phyloP scores from a whole-genome alignment of 2,888 invertebrate genomes.

The Epinotia brunnichana region DNA sequence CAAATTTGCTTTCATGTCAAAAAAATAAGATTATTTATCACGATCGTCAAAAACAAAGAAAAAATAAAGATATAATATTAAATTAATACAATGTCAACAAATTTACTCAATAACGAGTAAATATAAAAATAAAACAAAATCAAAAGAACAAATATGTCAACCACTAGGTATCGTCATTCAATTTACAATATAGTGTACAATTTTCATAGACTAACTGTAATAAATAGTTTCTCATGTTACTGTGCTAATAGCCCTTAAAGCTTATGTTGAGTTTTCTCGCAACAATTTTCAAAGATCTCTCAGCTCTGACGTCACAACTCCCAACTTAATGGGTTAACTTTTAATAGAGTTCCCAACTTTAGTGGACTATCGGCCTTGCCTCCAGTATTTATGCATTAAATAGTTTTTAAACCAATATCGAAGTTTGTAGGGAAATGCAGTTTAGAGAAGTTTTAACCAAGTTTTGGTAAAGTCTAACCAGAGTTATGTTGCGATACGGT shows the following conservation, averaged over 20 bases:
- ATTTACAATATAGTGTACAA: too few relatives aligned
- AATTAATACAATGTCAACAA: too few relatives aligned
- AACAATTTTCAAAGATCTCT: neutral
- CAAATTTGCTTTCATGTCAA: too few relatives aligned
- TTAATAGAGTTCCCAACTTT: conserved; percentile 40
- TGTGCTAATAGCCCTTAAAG: neutral
- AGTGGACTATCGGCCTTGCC: neutral
- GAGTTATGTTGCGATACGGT: neutral
- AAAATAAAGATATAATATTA: too few relatives aligned
- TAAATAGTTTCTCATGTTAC: neutral
- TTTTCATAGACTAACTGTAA: too few relatives aligned
- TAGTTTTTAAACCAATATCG: conserved; percentile 33
- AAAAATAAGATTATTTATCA: too few relatives aligned
- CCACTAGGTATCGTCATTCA: too few relatives aligned
- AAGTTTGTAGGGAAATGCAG: conserved; percentile 27
- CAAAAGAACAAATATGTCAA: too few relatives aligned
- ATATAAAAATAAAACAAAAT: too few relatives aligned
- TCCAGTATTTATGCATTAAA: conserved; percentile 36
- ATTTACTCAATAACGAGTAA: too few relatives aligned
- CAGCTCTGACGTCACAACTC: neutral
- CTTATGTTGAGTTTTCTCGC: neutral
- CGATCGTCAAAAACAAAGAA: too few relatives aligned
- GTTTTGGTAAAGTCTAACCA: neutral
- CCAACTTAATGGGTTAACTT: conserved; percentile 28
- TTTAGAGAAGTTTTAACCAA: conserved; percentile 22